phyloP scores from a whole-genome alignment of 2,797 vertebrate species.

The Dicrostonyx torquatus region DNA sequence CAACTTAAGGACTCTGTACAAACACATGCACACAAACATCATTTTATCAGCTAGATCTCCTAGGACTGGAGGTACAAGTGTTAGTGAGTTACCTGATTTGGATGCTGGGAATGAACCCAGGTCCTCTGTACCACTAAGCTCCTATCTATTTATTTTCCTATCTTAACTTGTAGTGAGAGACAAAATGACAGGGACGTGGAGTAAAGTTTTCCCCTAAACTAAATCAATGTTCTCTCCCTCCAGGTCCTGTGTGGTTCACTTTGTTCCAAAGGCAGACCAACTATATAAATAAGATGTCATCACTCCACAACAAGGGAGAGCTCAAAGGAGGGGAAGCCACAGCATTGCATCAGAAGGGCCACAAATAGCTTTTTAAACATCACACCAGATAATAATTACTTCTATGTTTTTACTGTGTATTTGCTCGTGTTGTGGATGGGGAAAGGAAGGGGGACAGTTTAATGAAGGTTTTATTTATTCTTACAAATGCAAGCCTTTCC shows the following conservation, averaged over 20 bases:
- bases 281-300: conserved; percentile 17
- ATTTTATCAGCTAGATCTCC: background rate
- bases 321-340: background rate
- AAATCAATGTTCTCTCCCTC: background rate
- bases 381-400: conserved; percentile 53
- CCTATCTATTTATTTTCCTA: background rate
- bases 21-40: background rate
- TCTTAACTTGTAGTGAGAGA: background rate
- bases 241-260: background rate
- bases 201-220: background rate
- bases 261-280: background rate
- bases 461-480: conserved; percentile 44
- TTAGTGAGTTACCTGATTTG: background rate
- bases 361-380: conserved; percentile 69
- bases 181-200: background rate
- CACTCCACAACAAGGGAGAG: background rate
- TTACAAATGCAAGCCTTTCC: conserved; percentile 41
- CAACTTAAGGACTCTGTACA: background rate
- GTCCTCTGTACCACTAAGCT: background rate
- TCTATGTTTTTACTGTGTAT: conserved; percentile 39
- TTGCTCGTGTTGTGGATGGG: background rate
- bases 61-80: background rate
- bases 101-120: background rate
- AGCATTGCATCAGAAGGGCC: conserved; percentile 4
- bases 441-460: background rate